Evolutionary conservation across 2,888 invertebrate genomes (phyloP), one percentile per base, ranked within the genome.

Genomic region (Amphimallon solstitiale): DNA sequence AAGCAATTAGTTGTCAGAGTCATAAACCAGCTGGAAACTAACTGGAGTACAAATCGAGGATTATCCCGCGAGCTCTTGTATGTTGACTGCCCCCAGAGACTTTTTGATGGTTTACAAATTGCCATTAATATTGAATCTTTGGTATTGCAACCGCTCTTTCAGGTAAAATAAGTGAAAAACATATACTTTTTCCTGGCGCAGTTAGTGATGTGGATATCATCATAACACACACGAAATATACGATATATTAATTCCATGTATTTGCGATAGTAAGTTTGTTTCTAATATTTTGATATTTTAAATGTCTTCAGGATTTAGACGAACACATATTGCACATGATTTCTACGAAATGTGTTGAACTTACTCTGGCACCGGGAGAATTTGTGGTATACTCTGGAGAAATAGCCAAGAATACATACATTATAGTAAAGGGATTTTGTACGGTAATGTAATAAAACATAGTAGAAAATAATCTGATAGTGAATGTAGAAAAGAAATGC

Each of bases 371-470:
- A 14, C 66, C 66, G 2, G 15, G 12, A 0, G 66, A 63, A 21
- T 66, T 40, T 35, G 21, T 66, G 7, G 40, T 49, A 1, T 66
- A 66, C 29, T 63, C 66, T 2, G 63, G 66, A 10, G 52, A 63
- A 23, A 15, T 15, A 15, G 34, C 54, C 6, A 23, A n/a, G 23
- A 63, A 63, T 38, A 49, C 56, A 9, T 66, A 66, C n/a, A 29
- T 63, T 19, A 54, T 66, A 23, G 9, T 63, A 10, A 56, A 63
- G 17, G 66, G 66, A 19, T 56, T 37, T 10, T 66, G 66, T 12
- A n/a, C 19, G 21, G 66, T 66, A 66, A 38, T 56, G n/a, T n/a
- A n/a, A n/a, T n/a, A n/a, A n/a, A n/a, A n/a, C n/a, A n/a, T n/a
- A n/a, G n/a, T n/a, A n/a, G n/a, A n/a, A n/a, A n/a, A n/a, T n/a